A percentile compares a stretch with the other conserved stretches of the same genome.
These are phyloP conservation scores for Sinocyclocheilus anophthalmus DNA, from an alignment of 2,113 vertebrate species.

Conservation along the genomic window DNA sequence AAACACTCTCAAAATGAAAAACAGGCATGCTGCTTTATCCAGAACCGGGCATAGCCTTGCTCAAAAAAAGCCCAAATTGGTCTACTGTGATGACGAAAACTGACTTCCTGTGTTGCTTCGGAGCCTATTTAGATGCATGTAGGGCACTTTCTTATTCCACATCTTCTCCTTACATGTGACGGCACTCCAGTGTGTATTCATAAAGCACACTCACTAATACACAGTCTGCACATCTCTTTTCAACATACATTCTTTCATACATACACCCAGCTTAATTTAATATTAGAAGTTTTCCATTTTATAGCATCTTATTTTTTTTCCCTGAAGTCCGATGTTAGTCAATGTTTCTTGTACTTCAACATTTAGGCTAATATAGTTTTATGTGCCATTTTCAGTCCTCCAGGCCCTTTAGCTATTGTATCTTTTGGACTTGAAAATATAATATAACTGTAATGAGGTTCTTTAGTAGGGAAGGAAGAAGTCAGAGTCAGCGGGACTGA, in stretches of 20 bases:
- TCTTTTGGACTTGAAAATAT: too few relatives aligned
- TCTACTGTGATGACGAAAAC: neutral
- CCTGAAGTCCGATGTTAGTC: too few relatives aligned
- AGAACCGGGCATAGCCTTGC: slow-evolving; percentile 23
- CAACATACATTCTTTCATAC: neutral
- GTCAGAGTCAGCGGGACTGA: too few relatives aligned
- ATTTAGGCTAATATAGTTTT: too few relatives aligned
- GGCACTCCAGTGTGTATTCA: neutral
- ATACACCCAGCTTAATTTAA: neutral
- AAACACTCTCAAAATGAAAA: neutral
- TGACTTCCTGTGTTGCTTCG: neutral
- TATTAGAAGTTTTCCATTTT: too few relatives aligned
- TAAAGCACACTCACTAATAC: neutral
- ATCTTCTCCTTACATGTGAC: neutral
- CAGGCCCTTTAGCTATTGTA: too few relatives aligned
- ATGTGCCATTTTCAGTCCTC: too few relatives aligned
- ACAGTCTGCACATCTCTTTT: neutral
- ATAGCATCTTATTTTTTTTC: too few relatives aligned
- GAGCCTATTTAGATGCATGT: slow-evolving; percentile 7
- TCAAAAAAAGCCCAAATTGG: neutral
- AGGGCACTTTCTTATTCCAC: slow-evolving; percentile 34
- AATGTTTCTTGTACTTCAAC: too few relatives aligned
- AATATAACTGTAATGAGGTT: too few relatives aligned
- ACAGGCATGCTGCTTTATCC: slow-evolving; percentile 19
- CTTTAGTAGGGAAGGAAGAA: too few relatives aligned